phyloP scores from a whole-genome alignment of 2,888 invertebrate genomes.

The Philaethria dido region DNA sequence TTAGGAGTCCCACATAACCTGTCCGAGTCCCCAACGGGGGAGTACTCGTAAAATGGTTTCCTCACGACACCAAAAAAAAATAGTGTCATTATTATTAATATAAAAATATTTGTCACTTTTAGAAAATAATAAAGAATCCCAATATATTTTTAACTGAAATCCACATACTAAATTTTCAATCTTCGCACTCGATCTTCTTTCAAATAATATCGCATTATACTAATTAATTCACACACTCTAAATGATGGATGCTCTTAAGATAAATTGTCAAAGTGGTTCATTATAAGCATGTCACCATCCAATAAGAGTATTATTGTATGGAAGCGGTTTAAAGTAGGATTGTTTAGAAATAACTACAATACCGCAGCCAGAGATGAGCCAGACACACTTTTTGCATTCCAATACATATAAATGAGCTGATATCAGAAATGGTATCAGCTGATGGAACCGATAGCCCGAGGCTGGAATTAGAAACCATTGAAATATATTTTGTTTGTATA shows the following conservation, averaged over 20 bases:
- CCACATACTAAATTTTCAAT: no score
- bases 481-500: neutral
- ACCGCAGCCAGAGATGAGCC: conserved; percentile 46
- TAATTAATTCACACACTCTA: neutral
- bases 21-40: no score
- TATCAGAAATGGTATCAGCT: conserved; percentile 24
- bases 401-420: conserved; percentile 48
- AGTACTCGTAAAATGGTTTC: no score
- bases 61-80: no score
- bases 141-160: no score
- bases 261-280: conserved; percentile 7
- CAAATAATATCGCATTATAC: neutral
- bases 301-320: conserved; percentile 25
- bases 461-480: neutral
- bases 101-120: no score
- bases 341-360: conserved; percentile 42
- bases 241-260: neutral
- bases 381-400: conserved; percentile 68
- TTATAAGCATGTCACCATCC: conserved; percentile 20
- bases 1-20: no score
- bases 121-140: no score
- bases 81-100: no score
- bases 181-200: neutral
- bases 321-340: conserved; percentile 28
- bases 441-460: neutral